Conservation (phyloP, 2,888 invertebrate genomes). For the Ormyrus thymus region DNA sequence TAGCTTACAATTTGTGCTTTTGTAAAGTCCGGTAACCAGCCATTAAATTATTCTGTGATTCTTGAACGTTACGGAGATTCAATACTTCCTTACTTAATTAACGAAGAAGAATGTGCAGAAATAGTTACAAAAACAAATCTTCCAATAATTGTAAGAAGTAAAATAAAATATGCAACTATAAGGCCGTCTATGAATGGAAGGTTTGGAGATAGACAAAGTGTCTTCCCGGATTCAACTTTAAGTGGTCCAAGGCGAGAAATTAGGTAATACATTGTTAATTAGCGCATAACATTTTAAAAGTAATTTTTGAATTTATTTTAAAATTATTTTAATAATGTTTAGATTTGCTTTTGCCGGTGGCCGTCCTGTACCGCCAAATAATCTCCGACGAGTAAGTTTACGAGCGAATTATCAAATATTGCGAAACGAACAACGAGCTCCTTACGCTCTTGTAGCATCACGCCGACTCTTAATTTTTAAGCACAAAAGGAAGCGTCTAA, state of each 20-base stretch:
- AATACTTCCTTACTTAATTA: slow-evolving; percentile 68
- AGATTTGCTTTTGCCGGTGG: slow-evolving; percentile 73
- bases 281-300: slow-evolving; percentile 4
- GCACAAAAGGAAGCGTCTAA: slow-evolving; percentile 66
- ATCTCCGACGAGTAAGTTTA: slow-evolving; percentile 69
- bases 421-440: slow-evolving; percentile 70
- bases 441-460: slow-evolving; percentile 70
- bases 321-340: slow-evolving; percentile 24
- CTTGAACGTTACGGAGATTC: slow-evolving; percentile 71
- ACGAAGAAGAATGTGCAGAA: slow-evolving; percentile 32
- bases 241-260: slow-evolving; percentile 71
- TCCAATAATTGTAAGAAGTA: slow-evolving; percentile 71
- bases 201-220: slow-evolving; percentile 66
- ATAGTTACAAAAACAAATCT: slow-evolving; percentile 59
- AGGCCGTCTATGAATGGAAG: slow-evolving; percentile 60
- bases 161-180: slow-evolving; percentile 70
- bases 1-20: slow-evolving; percentile 70
- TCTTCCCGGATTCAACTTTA: slow-evolving; percentile 70
- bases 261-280: slow-evolving; percentile 61
- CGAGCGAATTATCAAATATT: slow-evolving; percentile 72
- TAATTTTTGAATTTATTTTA: not conserved
- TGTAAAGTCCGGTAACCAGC: slow-evolving; percentile 65
- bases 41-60: slow-evolving; percentile 64
- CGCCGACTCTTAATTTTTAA: slow-evolving; percentile 70
- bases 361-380: slow-evolving; percentile 70